Evolutionary conservation across 2,888 invertebrate species (phyloP).

Genomic region (Bibio marci): DNA sequence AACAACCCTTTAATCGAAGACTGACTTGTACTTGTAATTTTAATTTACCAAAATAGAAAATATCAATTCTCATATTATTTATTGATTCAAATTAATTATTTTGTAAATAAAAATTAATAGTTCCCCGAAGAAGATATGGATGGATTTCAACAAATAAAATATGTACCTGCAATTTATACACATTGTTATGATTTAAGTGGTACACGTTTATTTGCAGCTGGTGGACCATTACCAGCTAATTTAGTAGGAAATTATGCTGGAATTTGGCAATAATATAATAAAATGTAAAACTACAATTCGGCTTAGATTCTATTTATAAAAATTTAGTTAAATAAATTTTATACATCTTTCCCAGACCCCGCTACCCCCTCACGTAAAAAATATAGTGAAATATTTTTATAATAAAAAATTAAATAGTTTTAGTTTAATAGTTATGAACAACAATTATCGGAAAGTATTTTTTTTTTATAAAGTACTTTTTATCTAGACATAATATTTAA

Average conservation of each 20-base stretch:
- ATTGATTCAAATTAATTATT: too few relatives aligned
- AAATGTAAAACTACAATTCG: too few relatives aligned
- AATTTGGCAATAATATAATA: constrained; percentile 56
- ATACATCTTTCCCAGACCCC: too few relatives aligned
- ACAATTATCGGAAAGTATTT: too few relatives aligned
- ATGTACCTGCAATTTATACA: constrained; percentile 88
- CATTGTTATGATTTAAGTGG: constrained; percentile 90
- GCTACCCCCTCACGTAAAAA: too few relatives aligned
- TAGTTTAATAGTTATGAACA: too few relatives aligned
- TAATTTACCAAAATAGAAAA: neutral
- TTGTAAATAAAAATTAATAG: constrained; percentile 31
- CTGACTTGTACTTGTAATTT: neutral
- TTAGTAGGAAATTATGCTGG: constrained; percentile 90
- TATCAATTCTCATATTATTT: neutral
- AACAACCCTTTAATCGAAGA: neutral
- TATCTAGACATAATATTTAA: too few relatives aligned
- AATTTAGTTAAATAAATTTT: too few relatives aligned
- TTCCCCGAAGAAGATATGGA: constrained; percentile 76
- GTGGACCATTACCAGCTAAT: constrained; percentile 83
- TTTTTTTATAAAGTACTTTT: too few relatives aligned
- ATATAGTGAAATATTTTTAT: too few relatives aligned
- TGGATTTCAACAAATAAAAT: constrained; percentile 68
- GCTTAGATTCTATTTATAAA: too few relatives aligned
- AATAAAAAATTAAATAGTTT: too few relatives aligned
- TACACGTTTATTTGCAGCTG: constrained; percentile 83